These are phyloP conservation scores for Anas platyrhynchos DNA, from an alignment of 2,113 vertebrate genomes.

Conservation along the genomic window DNA sequence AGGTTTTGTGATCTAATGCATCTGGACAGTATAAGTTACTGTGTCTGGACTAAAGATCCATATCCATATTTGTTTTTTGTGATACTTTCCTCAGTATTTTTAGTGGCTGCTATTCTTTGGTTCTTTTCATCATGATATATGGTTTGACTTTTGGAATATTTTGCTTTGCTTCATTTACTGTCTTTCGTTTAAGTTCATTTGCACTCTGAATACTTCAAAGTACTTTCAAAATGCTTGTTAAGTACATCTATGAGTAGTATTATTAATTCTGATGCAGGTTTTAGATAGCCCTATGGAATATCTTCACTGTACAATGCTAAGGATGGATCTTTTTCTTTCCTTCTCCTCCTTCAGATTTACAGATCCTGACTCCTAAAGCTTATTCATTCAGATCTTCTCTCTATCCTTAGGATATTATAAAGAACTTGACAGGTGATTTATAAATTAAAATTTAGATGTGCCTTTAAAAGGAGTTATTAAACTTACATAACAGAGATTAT, in stretches of 20 bases:
- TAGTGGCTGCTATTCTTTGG: not conserved
- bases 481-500: not conserved
- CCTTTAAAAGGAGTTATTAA: not conserved
- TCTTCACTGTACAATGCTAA: not conserved
- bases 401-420: not conserved
- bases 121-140: not conserved
- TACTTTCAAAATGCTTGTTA: not conserved
- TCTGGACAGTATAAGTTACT: not conserved
- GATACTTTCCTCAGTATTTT: not conserved
- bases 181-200: constrained; percentile 8
- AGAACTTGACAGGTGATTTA: not conserved
- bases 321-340: not conserved
- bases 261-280: not conserved
- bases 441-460: not conserved
- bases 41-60: not conserved
- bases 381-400: not conserved
- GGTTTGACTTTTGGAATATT: not conserved
- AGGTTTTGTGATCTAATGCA: not conserved
- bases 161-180: constrained; percentile 14
- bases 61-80: not conserved
- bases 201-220: not conserved
- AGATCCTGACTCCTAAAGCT: not conserved
- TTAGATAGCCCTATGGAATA: not conserved
- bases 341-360: not conserved
- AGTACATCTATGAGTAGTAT: not conserved